Conservation (phyloP, 2,113 vertebrate species). For the Nycticebus coucang region DNA sequence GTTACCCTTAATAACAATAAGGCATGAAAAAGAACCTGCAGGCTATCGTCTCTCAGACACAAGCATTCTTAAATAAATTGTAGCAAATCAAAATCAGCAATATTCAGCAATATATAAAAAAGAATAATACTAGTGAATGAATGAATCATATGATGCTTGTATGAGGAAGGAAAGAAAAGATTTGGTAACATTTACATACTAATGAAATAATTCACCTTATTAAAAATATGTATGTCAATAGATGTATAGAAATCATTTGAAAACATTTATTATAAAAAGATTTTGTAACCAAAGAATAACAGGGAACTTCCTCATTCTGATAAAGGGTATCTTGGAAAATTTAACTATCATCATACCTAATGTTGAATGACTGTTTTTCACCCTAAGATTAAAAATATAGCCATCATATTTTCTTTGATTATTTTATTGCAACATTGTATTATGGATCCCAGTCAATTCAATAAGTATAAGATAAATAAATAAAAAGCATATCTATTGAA, state of each 20-base stretch:
- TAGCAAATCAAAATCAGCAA: neutral
- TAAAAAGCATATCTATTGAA: neutral
- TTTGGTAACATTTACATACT: neutral
- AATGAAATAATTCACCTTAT: neutral
- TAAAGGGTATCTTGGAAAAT: neutral
- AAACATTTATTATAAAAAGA: neutral
- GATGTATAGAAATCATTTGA: neutral
- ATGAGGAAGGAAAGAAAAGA: neutral
- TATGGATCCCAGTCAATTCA: neutral
- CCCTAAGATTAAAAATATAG: neutral
- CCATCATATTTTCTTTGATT: neutral
- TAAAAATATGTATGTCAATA: neutral
- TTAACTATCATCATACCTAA: neutral
- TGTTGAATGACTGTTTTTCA: neutral
- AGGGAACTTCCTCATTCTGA: neutral
- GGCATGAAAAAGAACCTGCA: neutral
- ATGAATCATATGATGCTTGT: neutral
- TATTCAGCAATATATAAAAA: neutral
- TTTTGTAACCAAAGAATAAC: neutral
- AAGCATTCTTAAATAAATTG: neutral
- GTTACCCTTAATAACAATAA: neutral
- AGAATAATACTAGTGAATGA: neutral
- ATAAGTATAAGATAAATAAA: neutral
- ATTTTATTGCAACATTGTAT: neutral
- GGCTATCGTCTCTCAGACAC: neutral